Evolutionary conservation across 2,797 vertebrate species (phyloP).

Genomic region (Arremon brunneinucha): DNA sequence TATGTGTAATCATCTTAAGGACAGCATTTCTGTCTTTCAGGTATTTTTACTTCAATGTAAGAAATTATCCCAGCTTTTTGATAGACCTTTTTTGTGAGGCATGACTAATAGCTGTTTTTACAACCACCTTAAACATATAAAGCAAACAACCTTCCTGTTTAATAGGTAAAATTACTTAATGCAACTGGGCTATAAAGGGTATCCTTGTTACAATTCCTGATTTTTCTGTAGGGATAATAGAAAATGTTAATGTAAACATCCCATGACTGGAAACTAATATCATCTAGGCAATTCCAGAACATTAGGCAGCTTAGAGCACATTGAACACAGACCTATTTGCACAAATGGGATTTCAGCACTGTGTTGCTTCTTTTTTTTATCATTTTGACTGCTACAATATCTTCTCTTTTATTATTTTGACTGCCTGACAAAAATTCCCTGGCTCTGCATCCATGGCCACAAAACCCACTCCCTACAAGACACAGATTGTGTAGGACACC

Average conservation of each 20-base stretch:
- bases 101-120: constrained; percentile 73
- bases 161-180: constrained; percentile 44
- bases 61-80: constrained; percentile 69
- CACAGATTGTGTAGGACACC: constrained; percentile 81
- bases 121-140: constrained; percentile 76
- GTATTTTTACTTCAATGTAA: constrained; percentile 76
- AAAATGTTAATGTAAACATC: constrained; percentile 65
- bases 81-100: constrained; percentile 57
- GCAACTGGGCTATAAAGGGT: constrained; percentile 68
- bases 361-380: constrained; percentile 71
- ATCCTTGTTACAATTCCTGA: constrained; percentile 75
- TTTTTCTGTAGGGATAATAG: constrained; percentile 74
- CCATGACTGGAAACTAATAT: constrained; percentile 71
- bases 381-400: constrained; percentile 67
- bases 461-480: constrained; percentile 69
- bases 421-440: constrained; percentile 76
- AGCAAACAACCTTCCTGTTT: constrained; percentile 68
- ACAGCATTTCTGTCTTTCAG: constrained; percentile 58
- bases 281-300: constrained; percentile 61
- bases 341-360: constrained; percentile 59
- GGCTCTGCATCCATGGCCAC: constrained; percentile 66
- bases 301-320: constrained; percentile 40
- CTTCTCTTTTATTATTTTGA: constrained; percentile 70
- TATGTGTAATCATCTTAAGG: constrained; percentile 51
- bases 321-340: constrained; percentile 69